These are phyloP conservation scores for Acanthoscelides obtectus DNA, from an alignment of 2,888 invertebrate genomes.

Conservation along the genomic window DNA sequence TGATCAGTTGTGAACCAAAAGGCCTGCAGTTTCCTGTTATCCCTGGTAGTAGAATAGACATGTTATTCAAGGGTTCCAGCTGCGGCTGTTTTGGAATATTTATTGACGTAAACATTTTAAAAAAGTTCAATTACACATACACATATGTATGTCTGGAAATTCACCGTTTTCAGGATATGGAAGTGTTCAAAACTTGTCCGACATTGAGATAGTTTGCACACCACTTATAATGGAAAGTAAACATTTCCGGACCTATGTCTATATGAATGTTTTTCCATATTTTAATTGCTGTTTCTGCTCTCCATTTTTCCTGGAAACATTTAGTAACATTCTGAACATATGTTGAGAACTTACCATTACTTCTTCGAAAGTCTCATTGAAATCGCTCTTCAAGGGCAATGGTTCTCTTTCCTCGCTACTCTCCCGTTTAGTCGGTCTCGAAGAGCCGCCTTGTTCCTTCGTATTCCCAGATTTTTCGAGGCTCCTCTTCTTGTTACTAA, in stretches of 20 bases:
- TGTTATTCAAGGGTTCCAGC: constrained; percentile 59
- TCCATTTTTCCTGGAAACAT: too few species aligned
- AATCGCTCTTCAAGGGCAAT: not conserved
- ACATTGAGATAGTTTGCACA: too few species aligned
- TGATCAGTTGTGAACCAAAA: constrained; percentile 42
- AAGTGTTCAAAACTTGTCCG: too few species aligned
- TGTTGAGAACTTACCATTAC: not conserved
- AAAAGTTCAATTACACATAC: too few species aligned
- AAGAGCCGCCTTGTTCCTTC: not conserved
- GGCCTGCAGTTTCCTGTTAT: constrained; percentile 82
- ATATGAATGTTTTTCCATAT: too few species aligned
- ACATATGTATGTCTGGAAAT: too few species aligned
- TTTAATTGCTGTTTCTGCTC: too few species aligned
- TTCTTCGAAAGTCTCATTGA: not conserved
- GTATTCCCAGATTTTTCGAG: not conserved
- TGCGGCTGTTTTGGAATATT: constrained; percentile 58
- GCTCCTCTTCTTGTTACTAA: constrained; percentile 6
- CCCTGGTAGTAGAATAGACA: constrained; percentile 67
- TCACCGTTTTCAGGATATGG: too few species aligned
- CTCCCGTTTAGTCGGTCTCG: not conserved
- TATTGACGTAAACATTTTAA: too few species aligned
- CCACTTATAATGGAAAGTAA: too few species aligned
- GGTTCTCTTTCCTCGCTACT: not conserved
- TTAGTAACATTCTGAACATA: too few species aligned
- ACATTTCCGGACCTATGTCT: too few species aligned